Base-by-base conservation (phyloP, 2,888 invertebrate genomes). In the Stomorhina lunata region DNA sequence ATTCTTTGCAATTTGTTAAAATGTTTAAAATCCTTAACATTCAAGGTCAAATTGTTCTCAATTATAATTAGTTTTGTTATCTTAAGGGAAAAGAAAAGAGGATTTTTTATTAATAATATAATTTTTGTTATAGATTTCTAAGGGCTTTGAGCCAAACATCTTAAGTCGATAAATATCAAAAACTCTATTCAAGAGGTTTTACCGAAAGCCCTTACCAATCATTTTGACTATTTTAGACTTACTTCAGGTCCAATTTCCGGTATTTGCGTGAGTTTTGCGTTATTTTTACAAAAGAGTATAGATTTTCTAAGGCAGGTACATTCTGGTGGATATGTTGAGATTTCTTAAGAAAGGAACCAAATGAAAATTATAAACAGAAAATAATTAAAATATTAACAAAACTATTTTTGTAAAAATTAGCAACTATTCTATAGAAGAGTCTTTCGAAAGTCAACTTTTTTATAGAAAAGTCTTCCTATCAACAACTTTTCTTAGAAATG, bases 321-420 rank as follows among this genome's bases (percentile, higher is more conserved):
- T 45, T 80, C 55, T 76, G 86, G 87, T 6, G 91, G 91, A 90
- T 90, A 91, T 90, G 89, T 89, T 85, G 85, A 83, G 76, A 91
- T 90, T 86, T 87, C 91, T 29, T 22, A 20, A 34, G 15, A 43
- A 59, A 68, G 20, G 25, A 22, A n/a, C 10, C 2, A 45, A 59
- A 43, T 50, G 7, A 22, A 53, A 27, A 4, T n/a, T n/a, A n/a
- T n/a, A n/a, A n/a, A n/a, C n/a, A n/a, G n/a, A n/a, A n/a, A n/a
- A n/a, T n/a, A n/a, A n/a, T n/a, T n/a, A n/a, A n/a, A n/a, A n/a
- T n/a, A n/a, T n/a, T n/a, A n/a, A n/a, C n/a, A n/a, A n/a, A n/a
- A n/a, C n/a, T n/a, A n/a, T n/a, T n/a, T n/a, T n/a, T n/a, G n/a
- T n/a, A n/a, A n/a, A n/a, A n/a, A n/a, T n/a, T n/a, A n/a, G n/a